Conservation (phyloP, 2,888 invertebrate genomes). For the Xanthia togata region DNA sequence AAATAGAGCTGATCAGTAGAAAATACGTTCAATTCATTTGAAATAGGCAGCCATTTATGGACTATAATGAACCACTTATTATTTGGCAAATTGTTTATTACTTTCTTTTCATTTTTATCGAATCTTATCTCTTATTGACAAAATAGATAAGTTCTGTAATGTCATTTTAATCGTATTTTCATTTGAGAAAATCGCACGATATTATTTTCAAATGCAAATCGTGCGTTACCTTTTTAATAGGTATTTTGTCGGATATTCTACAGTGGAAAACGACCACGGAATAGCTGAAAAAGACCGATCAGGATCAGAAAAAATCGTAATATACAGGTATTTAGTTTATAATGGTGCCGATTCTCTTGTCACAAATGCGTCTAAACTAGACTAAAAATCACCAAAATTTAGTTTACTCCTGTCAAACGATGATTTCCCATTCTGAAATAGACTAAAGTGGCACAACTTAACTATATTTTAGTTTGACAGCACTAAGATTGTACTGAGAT, state of each 20-base stretch:
- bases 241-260: neutral
- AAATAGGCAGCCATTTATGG: neutral
- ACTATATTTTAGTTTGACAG: too few relatives aligned
- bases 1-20: neutral
- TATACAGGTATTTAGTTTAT: too few relatives aligned
- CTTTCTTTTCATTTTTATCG: neutral
- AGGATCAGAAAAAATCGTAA: too few relatives aligned
- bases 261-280: neutral
- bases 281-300: too few relatives aligned
- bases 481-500: too few relatives aligned
- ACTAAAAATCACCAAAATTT: too few relatives aligned
- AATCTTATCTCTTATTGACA: constrained; percentile 4
- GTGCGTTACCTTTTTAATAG: neutral
- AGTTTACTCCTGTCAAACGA: too few relatives aligned
- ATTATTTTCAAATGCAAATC: neutral
- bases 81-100: neutral
- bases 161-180: constrained; percentile 17
- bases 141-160: neutral
- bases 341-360: too few relatives aligned
- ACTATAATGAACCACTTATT: neutral
- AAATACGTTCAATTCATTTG: neutral
- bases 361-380: too few relatives aligned
- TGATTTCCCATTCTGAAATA: too few relatives aligned
- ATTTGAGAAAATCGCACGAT: constrained; percentile 23
- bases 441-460: too few relatives aligned